A percentile compares a stretch with the other conserved stretches of the same genome.
Conservation (phyloP, 2,797 vertebrate species). For the Urophycis tenuis region DNA sequence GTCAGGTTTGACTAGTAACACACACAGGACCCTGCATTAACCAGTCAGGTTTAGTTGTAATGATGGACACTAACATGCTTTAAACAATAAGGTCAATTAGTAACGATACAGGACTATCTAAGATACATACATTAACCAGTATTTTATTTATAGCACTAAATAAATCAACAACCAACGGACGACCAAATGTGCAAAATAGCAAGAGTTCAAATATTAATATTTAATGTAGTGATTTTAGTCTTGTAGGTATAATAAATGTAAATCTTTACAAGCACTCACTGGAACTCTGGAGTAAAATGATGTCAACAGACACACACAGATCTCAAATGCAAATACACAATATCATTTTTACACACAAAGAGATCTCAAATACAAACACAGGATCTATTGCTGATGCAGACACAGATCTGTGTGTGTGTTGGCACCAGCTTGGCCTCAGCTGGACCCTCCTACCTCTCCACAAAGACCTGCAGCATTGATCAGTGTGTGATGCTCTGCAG, state of each 20-base stretch:
- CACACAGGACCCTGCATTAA: no score
- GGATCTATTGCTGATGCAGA: no score
- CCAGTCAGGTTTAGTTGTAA: no score
- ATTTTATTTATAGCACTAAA: neutral
- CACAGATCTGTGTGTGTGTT: no score
- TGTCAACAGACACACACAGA: neutral
- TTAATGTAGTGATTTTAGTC: neutral
- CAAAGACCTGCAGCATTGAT: neutral
- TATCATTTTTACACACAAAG: neutral
- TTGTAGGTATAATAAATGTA: neutral
- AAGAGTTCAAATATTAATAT: neutral
- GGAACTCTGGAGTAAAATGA: neutral
- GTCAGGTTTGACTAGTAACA: no score
- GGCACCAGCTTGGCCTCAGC: no score
- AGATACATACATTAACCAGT: neutral
- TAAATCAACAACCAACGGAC: neutral
- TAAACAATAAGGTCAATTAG: neutral
- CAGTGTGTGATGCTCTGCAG: neutral
- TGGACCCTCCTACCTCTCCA: no score
- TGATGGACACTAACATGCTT: neutral
- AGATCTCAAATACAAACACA: neutral
- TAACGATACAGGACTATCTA: neutral
- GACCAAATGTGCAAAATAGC: neutral
- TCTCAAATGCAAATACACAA: neutral
- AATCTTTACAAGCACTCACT: neutral